Conservation (phyloP, 2,113 vertebrate genomes). For the Tragelaphus buxtoni region DNA sequence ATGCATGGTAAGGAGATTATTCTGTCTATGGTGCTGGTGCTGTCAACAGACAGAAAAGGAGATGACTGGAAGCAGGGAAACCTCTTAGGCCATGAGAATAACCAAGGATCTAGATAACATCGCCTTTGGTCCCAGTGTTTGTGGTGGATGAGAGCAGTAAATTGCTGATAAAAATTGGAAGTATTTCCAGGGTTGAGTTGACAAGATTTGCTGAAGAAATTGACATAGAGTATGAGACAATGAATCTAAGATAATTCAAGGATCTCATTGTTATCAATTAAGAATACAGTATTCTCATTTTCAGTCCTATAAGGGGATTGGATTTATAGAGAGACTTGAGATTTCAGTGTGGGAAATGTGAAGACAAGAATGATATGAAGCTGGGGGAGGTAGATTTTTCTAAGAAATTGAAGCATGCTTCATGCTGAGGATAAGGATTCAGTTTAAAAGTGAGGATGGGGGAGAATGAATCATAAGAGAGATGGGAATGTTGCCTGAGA, state of each 20-base stretch:
- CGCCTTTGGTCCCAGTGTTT: not conserved
- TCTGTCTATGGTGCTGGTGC: rapidly evolving
- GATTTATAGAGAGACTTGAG: not conserved
- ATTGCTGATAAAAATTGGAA: not conserved
- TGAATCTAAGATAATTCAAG: not conserved
- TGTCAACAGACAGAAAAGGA: not conserved
- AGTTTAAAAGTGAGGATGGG: rapidly evolving
- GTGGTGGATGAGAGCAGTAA: not conserved
- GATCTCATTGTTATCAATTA: not conserved
- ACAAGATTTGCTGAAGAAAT: not conserved
- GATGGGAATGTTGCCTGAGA: not conserved
- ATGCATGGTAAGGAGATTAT: not conserved
- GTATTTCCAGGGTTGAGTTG: not conserved
- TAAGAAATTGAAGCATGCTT: not conserved
- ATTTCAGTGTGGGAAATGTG: not conserved
- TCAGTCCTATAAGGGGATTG: not conserved
- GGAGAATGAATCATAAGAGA: not conserved
- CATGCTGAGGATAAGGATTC: not conserved
- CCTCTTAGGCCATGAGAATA: not conserved
- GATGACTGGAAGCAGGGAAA: not conserved
- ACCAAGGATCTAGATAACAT: not conserved
- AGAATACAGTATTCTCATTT: not conserved
- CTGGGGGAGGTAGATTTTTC: not conserved
- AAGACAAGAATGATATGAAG: not conserved
- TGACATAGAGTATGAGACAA: not conserved